phyloP scores from a whole-genome alignment of 2,888 invertebrate genomes.

The Leuctra nigra region DNA sequence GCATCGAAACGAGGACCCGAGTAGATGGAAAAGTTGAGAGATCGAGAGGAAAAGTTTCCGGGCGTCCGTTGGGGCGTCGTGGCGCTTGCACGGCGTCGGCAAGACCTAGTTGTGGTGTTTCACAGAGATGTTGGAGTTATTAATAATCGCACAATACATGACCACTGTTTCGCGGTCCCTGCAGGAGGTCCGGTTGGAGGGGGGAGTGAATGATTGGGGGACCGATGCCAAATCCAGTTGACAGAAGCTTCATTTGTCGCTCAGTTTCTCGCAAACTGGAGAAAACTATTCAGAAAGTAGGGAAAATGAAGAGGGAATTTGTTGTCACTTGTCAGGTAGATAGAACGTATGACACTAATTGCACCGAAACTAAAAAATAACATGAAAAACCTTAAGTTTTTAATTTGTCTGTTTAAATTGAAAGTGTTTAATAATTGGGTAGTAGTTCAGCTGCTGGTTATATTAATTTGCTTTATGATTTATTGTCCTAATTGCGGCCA shows the following conservation, averaged over 20 bases:
- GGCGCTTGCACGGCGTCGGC: background rate
- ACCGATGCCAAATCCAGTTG: constrained; percentile 8
- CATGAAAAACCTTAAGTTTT: too few species aligned
- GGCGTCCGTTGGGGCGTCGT: background rate
- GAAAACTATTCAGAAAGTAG: background rate
- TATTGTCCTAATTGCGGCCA: too few species aligned
- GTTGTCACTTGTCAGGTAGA: too few species aligned
- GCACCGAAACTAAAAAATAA: too few species aligned
- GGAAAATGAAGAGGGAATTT: background rate
- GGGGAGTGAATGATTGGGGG: background rate
- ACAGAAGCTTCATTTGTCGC: too few species aligned
- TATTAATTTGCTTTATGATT: background rate
- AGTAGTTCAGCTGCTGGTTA: background rate
- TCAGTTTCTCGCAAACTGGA: background rate
- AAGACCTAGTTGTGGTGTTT: background rate
- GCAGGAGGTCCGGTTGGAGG: background rate
- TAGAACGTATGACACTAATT: too few species aligned
- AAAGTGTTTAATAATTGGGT: constrained; percentile 1
- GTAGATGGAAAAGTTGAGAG: constrained; percentile 5
- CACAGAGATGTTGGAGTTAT: constrained; percentile 13
- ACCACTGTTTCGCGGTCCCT: constrained; percentile 8
- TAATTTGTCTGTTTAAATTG: too few species aligned
- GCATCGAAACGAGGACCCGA: background rate
- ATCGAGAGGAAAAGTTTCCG: too few species aligned
- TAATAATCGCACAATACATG: constrained; percentile 15